phyloP scores from a whole-genome alignment of 2,113 vertebrate species.

The Callipepla squamata region DNA sequence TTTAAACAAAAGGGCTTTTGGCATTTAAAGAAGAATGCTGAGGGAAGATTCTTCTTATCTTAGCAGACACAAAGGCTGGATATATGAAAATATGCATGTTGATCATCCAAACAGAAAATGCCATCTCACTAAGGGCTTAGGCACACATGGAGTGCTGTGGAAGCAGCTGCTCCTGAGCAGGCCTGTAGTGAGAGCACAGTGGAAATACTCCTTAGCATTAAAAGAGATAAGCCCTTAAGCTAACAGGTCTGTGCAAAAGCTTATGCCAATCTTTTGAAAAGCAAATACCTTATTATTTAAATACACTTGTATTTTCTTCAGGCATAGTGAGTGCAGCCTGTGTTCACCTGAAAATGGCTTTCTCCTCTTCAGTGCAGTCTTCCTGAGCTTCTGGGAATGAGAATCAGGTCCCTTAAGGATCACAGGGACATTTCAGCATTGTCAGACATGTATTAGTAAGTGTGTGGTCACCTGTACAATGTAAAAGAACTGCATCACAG shows the following conservation, averaged over 20 bases:
- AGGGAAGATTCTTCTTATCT: slow-evolving; percentile 56
- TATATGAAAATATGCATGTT: slow-evolving; percentile 35
- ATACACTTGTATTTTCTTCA: slow-evolving; percentile 44
- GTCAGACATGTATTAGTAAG: not conserved
- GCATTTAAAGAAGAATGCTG: slow-evolving; percentile 33
- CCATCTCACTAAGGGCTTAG: slow-evolving; percentile 34
- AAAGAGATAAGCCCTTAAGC: slow-evolving; percentile 63
- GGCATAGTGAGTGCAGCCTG: not conserved
- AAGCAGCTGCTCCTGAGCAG: slow-evolving; percentile 44
- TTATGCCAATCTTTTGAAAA: slow-evolving; percentile 51
- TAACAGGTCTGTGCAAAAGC: slow-evolving; percentile 17
- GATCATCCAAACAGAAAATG: slow-evolving; percentile 48
- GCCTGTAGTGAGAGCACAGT: slow-evolving; percentile 6
- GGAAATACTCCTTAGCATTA: slow-evolving; percentile 27
- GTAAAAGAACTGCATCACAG: rapidly evolving
- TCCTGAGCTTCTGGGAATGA: not conserved
- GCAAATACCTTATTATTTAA: slow-evolving; percentile 61
- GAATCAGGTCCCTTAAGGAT: not conserved
- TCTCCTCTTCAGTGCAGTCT: not conserved
- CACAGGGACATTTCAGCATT: not conserved
- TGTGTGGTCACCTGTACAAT: not conserved
- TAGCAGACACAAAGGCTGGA: slow-evolving; percentile 25
- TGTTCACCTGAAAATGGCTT: not conserved
- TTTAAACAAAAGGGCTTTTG: slow-evolving; percentile 49
- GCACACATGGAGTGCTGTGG: not conserved